phyloP scores from a whole-genome alignment of 1,140 invertebrate species.

The Contarinia nasturtii region DNA sequence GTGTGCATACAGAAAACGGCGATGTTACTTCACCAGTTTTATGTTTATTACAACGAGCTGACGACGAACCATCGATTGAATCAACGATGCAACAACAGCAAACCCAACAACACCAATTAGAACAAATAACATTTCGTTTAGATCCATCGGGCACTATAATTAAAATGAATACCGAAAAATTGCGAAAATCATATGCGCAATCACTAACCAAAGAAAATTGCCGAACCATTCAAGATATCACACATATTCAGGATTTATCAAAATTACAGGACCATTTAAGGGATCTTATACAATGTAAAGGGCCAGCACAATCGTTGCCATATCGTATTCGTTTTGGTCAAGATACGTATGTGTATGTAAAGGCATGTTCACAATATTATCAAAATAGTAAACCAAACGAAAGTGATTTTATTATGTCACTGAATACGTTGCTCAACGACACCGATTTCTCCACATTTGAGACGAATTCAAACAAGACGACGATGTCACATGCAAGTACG shows the following conservation, averaged over 20 bases:
- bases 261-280: conserved; percentile 54
- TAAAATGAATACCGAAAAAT: conserved; percentile 49
- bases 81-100: conserved; percentile 34
- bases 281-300: conserved; percentile 41
- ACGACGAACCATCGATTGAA: conserved; percentile 50
- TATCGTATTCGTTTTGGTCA: conserved; percentile 57
- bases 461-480: conserved; percentile 21
- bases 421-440: conserved; percentile 60
- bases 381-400: conserved; percentile 47
- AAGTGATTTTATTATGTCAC: conserved; percentile 77
- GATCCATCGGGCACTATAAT: conserved; percentile 71
- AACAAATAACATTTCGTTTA: conserved; percentile 84
- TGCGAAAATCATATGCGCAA: conserved; percentile 39
- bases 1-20: conserved; percentile 44
- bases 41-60: conserved; percentile 61
- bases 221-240: conserved; percentile 42
- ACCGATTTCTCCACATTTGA: conserved; percentile 34
- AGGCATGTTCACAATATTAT: conserved; percentile 75
- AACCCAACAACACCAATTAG: conserved; percentile 33
- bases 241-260: conserved; percentile 51
- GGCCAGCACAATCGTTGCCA: conserved; percentile 46
- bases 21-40: conserved; percentile 36
- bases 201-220: conserved; percentile 44
- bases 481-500: conserved; percentile 7
- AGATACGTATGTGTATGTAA: conserved; percentile 63